phyloP scores from a whole-genome alignment of 2,888 invertebrate genomes.

The Caenorhabditis afra region DNA sequence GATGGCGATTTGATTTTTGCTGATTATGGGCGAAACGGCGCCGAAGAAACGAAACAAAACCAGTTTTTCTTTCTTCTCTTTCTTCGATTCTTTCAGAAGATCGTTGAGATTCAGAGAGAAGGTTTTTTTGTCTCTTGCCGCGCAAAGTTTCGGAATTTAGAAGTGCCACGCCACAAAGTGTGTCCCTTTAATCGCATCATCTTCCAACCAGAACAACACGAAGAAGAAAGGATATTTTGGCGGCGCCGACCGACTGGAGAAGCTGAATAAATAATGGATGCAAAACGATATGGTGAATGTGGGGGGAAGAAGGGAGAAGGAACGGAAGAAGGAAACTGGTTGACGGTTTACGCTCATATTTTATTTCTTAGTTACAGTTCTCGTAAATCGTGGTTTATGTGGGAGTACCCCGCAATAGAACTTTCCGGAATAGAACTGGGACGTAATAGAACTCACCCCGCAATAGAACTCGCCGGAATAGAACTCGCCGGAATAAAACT shows the following conservation, averaged over 20 bases:
- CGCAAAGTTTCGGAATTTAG: constrained; percentile 17
- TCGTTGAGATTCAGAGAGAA: neutral
- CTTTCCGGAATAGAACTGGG: too few species aligned
- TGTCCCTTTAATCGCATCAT: constrained; percentile 46
- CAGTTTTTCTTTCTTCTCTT: constrained; percentile 31
- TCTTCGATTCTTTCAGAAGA: constrained; percentile 1
- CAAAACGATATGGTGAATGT: neutral
- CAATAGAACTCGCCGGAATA: too few species aligned
- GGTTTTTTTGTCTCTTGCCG: constrained; percentile 14
- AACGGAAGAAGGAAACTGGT: neutral
- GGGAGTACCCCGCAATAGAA: too few species aligned
- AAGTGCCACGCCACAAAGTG: constrained; percentile 21
- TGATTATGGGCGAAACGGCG: constrained; percentile 36
- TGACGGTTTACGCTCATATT: neutral
- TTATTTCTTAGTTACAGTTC: too few species aligned
- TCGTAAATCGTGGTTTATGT: too few species aligned
- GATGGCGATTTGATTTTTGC: constrained; percentile 52
- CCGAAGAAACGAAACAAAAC: constrained; percentile 20
- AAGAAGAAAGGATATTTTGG: constrained; percentile 22
- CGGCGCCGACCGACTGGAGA: constrained; percentile 10
- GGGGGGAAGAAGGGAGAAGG: neutral
- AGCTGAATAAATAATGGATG: constrained; percentile 43
- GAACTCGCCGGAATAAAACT: too few species aligned
- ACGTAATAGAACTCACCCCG: too few species aligned
- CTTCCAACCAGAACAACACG: neutral